Evolutionary conservation across 2,113 vertebrate species (phyloP).

Genomic region (Rhinoptilus africanus): DNA sequence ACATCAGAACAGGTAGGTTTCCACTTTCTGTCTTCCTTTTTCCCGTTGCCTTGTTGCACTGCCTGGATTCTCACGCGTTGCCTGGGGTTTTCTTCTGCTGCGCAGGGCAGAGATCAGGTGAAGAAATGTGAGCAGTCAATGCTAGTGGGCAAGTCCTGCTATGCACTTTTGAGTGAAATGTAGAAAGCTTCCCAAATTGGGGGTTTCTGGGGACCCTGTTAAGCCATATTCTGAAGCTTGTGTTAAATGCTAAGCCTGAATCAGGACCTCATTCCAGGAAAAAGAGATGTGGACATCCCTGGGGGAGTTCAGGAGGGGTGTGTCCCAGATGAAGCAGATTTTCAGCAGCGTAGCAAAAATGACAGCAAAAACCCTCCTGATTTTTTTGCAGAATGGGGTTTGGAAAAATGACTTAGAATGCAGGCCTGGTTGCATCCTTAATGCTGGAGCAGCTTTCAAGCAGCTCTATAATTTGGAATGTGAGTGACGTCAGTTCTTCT

Average conservation of each 20-base stretch:
- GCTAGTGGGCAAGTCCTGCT: not conserved
- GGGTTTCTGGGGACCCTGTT: not conserved
- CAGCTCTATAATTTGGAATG: constrained; percentile 67
- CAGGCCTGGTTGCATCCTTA: constrained; percentile 48
- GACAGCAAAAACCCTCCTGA: not conserved
- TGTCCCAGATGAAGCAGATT: not conserved
- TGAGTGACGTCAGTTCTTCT: constrained; percentile 70
- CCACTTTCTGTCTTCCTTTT: not conserved
- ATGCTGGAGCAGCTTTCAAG: constrained; percentile 53
- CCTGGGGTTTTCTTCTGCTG: not conserved
- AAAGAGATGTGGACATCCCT: not conserved
- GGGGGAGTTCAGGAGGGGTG: not conserved
- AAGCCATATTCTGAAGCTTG: not conserved
- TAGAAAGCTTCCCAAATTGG: not conserved
- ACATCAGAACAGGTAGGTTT: not conserved
- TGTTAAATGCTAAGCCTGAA: not conserved
- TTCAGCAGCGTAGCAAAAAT: not conserved
- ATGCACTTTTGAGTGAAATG: not conserved
- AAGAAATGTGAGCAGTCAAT: not conserved
- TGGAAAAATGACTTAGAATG: constrained; percentile 20
- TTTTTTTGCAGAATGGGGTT: not conserved
- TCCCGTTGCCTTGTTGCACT: not conserved
- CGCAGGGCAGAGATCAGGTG: not conserved
- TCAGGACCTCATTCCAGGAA: not conserved
- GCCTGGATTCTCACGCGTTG: not conserved